These are phyloP conservation scores for Carterocephalus palaemon DNA, from an alignment of 2,888 invertebrate species.

Conservation along the genomic window DNA sequence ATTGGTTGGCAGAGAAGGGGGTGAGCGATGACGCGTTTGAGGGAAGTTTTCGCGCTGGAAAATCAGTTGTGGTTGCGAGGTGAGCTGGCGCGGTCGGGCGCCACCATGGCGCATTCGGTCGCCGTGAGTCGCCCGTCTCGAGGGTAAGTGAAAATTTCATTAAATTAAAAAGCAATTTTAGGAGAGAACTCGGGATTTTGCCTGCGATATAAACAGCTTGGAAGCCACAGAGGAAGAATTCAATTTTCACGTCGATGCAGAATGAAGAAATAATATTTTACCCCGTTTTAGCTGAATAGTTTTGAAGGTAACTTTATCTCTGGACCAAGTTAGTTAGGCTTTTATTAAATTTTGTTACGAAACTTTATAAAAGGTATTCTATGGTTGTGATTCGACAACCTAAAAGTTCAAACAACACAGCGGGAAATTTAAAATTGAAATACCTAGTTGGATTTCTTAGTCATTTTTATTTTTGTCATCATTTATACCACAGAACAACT, in stretches of 20 bases:
- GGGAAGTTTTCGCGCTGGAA: slow-evolving; percentile 75
- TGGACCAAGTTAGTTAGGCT: slow-evolving; percentile 8
- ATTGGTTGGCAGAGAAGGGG: slow-evolving; percentile 62
- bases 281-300: slow-evolving; percentile 7
- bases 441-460: too few species aligned
- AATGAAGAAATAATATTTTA: slow-evolving; percentile 24
- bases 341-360: background rate
- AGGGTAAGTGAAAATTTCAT: slow-evolving; percentile 73
- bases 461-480: too few species aligned
- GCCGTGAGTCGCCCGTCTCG: slow-evolving; percentile 51
- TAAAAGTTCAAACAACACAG: too few species aligned
- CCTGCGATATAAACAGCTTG: slow-evolving; percentile 38
- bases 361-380: too few species aligned
- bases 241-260: slow-evolving; percentile 10
- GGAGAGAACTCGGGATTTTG: slow-evolving; percentile 49
- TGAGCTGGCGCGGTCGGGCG: slow-evolving; percentile 60
- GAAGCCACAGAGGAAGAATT: slow-evolving; percentile 27
- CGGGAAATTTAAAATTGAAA: too few species aligned
- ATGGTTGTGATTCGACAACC: too few species aligned
- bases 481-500: too few species aligned
- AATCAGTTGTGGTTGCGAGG: slow-evolving; percentile 69
- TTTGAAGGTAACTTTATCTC: slow-evolving; percentile 6
- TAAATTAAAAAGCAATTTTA: slow-evolving; percentile 77
- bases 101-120: slow-evolving; percentile 48
- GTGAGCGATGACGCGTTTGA: slow-evolving; percentile 71